These are phyloP conservation scores for Corella eumyota DNA, from an alignment of 23 tunicate species.

Conservation along the genomic window DNA sequence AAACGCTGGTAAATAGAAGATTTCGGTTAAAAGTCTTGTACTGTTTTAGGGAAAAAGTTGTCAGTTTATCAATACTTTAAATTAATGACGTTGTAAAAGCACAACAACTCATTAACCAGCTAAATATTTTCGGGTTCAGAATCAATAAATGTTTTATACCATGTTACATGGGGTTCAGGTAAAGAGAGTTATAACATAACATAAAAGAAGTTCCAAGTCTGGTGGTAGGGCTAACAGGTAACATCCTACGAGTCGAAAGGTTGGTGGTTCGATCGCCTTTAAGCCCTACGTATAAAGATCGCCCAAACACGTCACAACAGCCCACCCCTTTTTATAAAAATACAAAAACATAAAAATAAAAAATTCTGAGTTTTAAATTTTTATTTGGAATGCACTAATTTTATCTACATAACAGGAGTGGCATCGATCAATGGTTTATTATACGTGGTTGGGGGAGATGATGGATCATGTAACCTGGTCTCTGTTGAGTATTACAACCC, in stretches of 20 bases:
- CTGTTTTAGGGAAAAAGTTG: background rate
- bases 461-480: slow-evolving; percentile 91
- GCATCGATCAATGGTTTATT: slow-evolving; percentile 93
- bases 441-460: slow-evolving; percentile 99
- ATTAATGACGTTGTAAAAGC: background rate
- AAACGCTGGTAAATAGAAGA: slow-evolving; percentile 74
- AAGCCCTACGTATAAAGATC: too few relatives aligned
- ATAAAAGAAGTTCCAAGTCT: too few relatives aligned
- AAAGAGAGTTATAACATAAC: too few relatives aligned
- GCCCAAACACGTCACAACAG: too few relatives aligned
- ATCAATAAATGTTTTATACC: background rate
- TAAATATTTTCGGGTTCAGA: background rate
- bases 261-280: too few relatives aligned
- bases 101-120: background rate
- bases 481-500: slow-evolving; percentile 99
- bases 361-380: background rate
- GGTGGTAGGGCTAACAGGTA: too few relatives aligned
- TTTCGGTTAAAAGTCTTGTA: background rate
- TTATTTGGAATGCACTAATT: background rate
- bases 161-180: too few relatives aligned
- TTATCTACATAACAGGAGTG: slow-evolving; percentile 34
- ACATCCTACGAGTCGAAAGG: too few relatives aligned
- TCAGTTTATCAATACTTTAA: background rate
- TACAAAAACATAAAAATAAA: too few relatives aligned
- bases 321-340: too few relatives aligned